phyloP scores from a whole-genome alignment of 2,113 vertebrate species.

The Oxygymnocypris stewartii region DNA sequence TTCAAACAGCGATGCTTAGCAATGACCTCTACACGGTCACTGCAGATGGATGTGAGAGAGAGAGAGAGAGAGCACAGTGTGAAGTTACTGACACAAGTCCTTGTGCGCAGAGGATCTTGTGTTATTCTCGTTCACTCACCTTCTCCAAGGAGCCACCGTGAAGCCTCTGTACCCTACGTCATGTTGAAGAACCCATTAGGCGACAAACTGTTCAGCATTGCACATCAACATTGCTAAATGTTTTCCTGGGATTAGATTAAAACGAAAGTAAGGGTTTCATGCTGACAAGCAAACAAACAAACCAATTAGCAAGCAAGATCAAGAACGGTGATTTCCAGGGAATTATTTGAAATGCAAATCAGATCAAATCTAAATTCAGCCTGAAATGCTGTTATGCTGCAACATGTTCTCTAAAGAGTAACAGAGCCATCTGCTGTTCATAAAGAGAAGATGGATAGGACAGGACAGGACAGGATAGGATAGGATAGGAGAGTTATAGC shows the following conservation, averaged over 20 bases:
- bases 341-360: background rate
- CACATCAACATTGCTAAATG: background rate
- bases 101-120: background rate
- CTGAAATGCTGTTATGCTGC: background rate
- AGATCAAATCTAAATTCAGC: background rate
- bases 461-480: too few relatives aligned
- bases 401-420: background rate
- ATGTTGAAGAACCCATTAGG: slow-evolving; percentile 41
- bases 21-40: slow-evolving; percentile 31
- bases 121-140: background rate
- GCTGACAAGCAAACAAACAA: background rate
- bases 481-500: background rate
- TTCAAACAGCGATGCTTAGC: slow-evolving; percentile 38
- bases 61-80: background rate
- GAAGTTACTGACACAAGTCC: background rate
- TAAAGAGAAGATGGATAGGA: background rate
- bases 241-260: background rate
- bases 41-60: slow-evolving; percentile 14
- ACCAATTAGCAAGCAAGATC: background rate
- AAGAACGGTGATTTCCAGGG: background rate
- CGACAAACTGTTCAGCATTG: background rate
- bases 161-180: slow-evolving; percentile 9
- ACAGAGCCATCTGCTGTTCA: slow-evolving; percentile 48
- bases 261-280: background rate
- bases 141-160: slow-evolving; percentile 1